Conservation (phyloP, 2,113 vertebrate genomes). For the Mustela lutreola region DNA sequence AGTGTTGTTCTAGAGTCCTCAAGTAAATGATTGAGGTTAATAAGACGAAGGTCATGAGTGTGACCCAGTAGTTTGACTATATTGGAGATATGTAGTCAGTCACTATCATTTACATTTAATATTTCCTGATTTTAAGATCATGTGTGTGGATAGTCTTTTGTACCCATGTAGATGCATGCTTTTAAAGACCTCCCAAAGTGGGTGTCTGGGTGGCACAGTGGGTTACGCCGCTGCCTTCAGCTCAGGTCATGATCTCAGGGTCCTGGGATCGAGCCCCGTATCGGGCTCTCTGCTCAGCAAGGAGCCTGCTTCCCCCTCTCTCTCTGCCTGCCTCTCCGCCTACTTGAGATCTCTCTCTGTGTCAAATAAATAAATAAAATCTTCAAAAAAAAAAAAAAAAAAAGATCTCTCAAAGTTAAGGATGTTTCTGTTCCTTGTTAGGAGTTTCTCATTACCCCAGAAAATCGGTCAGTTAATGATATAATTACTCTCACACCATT, state of each 20-base stretch:
- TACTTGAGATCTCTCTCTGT: too few species aligned
- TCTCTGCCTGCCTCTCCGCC: too few species aligned
- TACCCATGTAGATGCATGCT: background rate
- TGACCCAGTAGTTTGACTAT: background rate
- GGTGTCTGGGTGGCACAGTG: too few species aligned
- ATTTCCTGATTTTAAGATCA: constrained; percentile 20
- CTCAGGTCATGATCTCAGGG: too few species aligned
- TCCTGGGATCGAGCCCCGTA: too few species aligned
- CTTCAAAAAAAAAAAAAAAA: too few species aligned
- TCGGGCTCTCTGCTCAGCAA: too few species aligned
- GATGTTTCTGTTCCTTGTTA: constrained; percentile 9
- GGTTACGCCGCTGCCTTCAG: too few species aligned
- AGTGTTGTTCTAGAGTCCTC: background rate
- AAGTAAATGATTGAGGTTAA: background rate
- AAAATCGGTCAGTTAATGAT: background rate
- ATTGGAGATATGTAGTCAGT: background rate
- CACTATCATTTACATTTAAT: background rate
- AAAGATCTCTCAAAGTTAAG: constrained; percentile 19
- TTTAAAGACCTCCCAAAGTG: constrained; percentile 18
- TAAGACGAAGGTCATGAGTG: background rate
- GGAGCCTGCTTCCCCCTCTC: too few species aligned
- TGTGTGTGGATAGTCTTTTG: background rate
- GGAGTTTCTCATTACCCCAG: background rate
- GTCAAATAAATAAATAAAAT: too few species aligned
- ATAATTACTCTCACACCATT: constrained; percentile 47